Evolutionary conservation across 2,888 invertebrate species (phyloP), one percentile per base, ranked within the genome.

Genomic region (Teleogryllus oceanicus): DNA sequence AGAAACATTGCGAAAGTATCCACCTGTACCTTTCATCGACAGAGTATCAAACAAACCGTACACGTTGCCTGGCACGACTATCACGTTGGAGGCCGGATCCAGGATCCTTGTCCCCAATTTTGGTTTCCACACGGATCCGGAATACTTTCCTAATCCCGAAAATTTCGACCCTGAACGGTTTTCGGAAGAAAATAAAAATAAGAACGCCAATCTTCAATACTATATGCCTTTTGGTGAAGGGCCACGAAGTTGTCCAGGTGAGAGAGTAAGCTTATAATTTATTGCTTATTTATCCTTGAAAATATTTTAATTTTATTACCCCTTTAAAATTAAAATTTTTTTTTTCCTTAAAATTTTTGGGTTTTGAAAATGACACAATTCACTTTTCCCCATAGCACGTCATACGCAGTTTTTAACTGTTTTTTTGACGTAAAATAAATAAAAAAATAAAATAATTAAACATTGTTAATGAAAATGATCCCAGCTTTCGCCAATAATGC

Each of bases 141-240:
- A 74, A 18, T 21, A 74, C 74, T 74, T 20, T 13, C n/a, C 74
- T 11, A 74, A 74, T 13, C 74, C 74, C n/a, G 18, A 74, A 21
- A 8, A 18, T 1, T 74, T 74, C 2, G 74, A 74, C 11, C 74
- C 74, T 18, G 74, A 74, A 74, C 74, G 74, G 74, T 74, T 74
- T 21, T 20, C n/a, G n/a, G n/a, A 21, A 74, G 2, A 11, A 21
- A 74, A 74, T 10, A 74, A 18, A n/a, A n/a, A n/a, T n/a, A n/a
- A n/a, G 13, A 21, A 74, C n/a, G 11, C 74, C 18, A 74, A 21
- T 11, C 74, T 20, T 21, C 74, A 74, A 11, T 74, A 74, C 74
- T 74, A 20, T 21, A n/a, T 74, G 74, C 74, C 74, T 20, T 74
- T 74, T 74, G 74, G 74, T 20, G 74, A 74, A 74, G 74, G 74